Conservation (phyloP, 1,140 invertebrate genomes). For the Psilanteris sp. region DNA sequence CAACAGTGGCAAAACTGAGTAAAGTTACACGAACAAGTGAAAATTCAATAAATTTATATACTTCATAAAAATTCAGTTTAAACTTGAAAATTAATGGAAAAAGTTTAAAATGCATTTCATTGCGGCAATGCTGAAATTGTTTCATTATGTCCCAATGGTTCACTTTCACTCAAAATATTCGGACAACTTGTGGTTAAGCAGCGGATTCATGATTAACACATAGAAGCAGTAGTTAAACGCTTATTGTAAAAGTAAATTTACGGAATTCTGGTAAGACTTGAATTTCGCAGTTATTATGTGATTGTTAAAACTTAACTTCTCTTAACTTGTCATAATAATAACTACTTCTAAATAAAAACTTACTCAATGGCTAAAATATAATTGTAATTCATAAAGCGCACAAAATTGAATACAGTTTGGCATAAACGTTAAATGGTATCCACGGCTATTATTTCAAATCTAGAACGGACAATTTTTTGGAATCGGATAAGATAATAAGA, state of each 20-base stretch:
- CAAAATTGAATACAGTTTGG: conserved; percentile 13
- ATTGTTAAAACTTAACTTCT: background rate
- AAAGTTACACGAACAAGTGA: conserved; percentile 13
- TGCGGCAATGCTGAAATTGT: conserved; percentile 37
- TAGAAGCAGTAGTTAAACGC: conserved; percentile 36
- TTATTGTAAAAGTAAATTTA: conserved; percentile 35
- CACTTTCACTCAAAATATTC: conserved; percentile 56
- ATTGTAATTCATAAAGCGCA: conserved; percentile 4
- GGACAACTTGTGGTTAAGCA: conserved; percentile 38
- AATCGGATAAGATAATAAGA: conserved; percentile 16
- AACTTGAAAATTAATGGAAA: conserved; percentile 45
- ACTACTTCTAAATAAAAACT: background rate
- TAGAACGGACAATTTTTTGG: conserved; percentile 36
- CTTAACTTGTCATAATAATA: too few species aligned
- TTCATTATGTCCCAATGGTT: conserved; percentile 46
- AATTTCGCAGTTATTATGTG: conserved; percentile 2
- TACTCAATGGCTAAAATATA: background rate
- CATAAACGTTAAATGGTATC: conserved; percentile 12
- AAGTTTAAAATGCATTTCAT: conserved; percentile 48
- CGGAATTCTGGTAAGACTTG: background rate
- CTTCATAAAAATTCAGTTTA: conserved; percentile 25
- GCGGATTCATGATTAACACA: conserved; percentile 48
- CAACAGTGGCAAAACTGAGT: background rate
- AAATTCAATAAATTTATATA: conserved; percentile 41
- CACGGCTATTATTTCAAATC: too few species aligned